These are phyloP conservation scores for Sialis lutaria DNA, from an alignment of 2,888 invertebrate species.

Conservation along the genomic window DNA sequence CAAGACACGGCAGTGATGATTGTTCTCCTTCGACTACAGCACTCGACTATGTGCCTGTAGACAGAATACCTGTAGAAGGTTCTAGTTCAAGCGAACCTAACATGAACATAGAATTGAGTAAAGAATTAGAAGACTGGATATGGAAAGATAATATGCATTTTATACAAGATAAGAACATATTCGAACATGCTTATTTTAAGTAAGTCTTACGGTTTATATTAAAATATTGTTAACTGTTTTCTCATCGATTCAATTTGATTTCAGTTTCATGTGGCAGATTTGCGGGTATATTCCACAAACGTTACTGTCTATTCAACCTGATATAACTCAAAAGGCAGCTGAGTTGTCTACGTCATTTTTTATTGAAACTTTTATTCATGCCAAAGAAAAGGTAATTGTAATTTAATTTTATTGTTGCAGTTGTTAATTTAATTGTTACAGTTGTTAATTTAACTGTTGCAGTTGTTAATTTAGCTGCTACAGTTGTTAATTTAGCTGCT, in stretches of 20 bases:
- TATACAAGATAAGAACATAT: conserved; percentile 86
- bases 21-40: conserved; percentile 11
- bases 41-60: conserved; percentile 13
- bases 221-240: background rate
- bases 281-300: conserved; percentile 88
- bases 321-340: conserved; percentile 71
- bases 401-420: too few relatives aligned
- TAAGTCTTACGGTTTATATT: conserved; percentile 29
- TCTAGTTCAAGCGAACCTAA: conserved; percentile 9
- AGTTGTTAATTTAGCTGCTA: too few relatives aligned
- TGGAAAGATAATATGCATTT: conserved; percentile 96
- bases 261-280: conserved; percentile 91
- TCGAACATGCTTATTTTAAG: conserved; percentile 91
- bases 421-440: background rate
- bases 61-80: conserved; percentile 12
- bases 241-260: conserved; percentile 11
- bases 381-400: conserved; percentile 83
- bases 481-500: background rate
- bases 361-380: conserved; percentile 91
- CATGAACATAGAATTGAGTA: conserved; percentile 37
- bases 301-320: conserved; percentile 54
- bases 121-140: conserved; percentile 85
- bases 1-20: conserved; percentile 17
- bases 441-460: background rate
- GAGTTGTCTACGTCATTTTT: conserved; percentile 87